phyloP scores from a whole-genome alignment of 2,113 vertebrate species.

The Gambusia holbrooki region DNA sequence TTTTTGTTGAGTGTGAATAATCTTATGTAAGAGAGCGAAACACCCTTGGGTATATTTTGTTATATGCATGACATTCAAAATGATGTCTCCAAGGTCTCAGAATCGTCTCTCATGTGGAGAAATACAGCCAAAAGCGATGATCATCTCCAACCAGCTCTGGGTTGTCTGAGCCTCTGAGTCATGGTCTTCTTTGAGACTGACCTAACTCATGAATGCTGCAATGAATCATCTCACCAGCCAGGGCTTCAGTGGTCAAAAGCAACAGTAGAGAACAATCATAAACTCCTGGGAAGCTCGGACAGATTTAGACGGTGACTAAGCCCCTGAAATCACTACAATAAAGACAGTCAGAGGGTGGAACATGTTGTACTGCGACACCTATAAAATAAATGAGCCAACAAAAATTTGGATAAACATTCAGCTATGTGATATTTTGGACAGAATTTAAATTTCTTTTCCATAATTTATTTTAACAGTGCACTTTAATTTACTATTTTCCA shows the following conservation, averaged over 20 bases:
- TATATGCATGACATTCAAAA: slow-evolving; percentile 1
- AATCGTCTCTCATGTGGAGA: slow-evolving; percentile 13
- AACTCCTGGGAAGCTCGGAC: slow-evolving; percentile 18
- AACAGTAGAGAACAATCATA: slow-evolving; percentile 30
- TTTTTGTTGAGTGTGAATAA: not conserved
- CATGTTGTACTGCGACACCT: not conserved
- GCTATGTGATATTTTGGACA: no score
- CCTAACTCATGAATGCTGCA: slow-evolving; percentile 37
- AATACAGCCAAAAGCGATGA: slow-evolving; percentile 41
- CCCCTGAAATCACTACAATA: slow-evolving; percentile 16
- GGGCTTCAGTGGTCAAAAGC: slow-evolving; percentile 39
- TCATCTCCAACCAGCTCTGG: slow-evolving; percentile 53
- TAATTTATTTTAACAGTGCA: no score
- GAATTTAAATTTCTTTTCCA: no score
- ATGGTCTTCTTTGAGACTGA: slow-evolving; percentile 33
- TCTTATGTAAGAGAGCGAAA: not conserved
- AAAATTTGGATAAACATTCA: not conserved
- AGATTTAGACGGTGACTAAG: slow-evolving; percentile 51
- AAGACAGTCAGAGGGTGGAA: slow-evolving; percentile 13
- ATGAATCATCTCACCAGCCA: slow-evolving; percentile 25
- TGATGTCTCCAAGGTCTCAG: slow-evolving; percentile 33
- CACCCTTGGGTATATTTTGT: not conserved
- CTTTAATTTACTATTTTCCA: no score
- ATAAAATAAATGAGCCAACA: not conserved
- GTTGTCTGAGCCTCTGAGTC: slow-evolving; percentile 60